These are phyloP conservation scores for Eulithis testata DNA, from an alignment of 2,888 invertebrate genomes.

Conservation along the genomic window DNA sequence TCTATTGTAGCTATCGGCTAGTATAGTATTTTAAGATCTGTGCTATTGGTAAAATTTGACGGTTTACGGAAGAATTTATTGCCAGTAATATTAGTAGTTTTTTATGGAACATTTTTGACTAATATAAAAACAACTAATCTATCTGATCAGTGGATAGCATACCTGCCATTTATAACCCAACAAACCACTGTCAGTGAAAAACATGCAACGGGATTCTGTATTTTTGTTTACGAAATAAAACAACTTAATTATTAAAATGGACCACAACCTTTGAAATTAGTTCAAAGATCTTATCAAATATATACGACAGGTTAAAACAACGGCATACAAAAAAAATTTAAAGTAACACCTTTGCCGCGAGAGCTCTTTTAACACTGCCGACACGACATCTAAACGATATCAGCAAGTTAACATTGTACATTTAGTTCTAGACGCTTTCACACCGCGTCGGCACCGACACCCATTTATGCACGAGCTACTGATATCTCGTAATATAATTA, in stretches of 20 bases:
- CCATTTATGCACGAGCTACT: too few relatives aligned
- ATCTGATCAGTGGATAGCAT: slow-evolving; percentile 19
- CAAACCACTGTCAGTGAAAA: slow-evolving; percentile 42
- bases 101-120: slow-evolving; percentile 6
- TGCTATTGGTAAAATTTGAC: slow-evolving; percentile 37
- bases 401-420: too few relatives aligned
- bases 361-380: too few relatives aligned
- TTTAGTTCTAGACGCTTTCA: too few relatives aligned
- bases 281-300: slow-evolving; percentile 60
- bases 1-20: slow-evolving; percentile 60
- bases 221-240: slow-evolving; percentile 53
- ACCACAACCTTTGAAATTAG: slow-evolving; percentile 48
- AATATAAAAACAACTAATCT: slow-evolving; percentile 27
- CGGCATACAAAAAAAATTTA: slow-evolving; percentile 48
- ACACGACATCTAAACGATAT: too few relatives aligned
- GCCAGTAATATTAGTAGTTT: slow-evolving; percentile 7
- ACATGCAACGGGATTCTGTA: slow-evolving; percentile 37
- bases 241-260: slow-evolving; percentile 61
- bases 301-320: slow-evolving; percentile 60
- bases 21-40: too few relatives aligned
- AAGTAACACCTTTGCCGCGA: slow-evolving; percentile 57
- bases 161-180: slow-evolving; percentile 34
- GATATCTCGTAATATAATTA: too few relatives aligned
- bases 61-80: slow-evolving; percentile 37
- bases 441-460: too few relatives aligned